phyloP scores from a whole-genome alignment of 2,797 vertebrate species.

The Galaxias olidus region DNA sequence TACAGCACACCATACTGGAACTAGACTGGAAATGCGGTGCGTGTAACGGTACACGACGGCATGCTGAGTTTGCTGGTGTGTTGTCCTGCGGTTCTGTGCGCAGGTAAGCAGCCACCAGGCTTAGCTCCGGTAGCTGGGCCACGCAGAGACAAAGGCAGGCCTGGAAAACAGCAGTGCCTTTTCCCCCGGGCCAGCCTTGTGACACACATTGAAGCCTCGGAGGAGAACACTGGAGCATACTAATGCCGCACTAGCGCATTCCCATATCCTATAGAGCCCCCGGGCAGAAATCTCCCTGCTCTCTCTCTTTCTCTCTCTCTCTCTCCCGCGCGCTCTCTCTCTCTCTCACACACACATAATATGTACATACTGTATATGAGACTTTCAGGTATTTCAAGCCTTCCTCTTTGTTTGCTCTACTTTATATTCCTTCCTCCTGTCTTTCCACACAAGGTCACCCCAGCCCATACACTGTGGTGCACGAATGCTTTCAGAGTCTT shows the following conservation, averaged over 20 bases:
- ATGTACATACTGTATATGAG: no score
- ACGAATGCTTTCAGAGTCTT: no score
- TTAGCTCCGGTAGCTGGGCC: not conserved
- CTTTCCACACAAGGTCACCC: no score
- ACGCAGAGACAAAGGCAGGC: not conserved
- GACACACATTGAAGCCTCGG: not conserved
- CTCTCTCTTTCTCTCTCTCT: constrained; percentile 41
- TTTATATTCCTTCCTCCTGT: no score
- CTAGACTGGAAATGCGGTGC: no score
- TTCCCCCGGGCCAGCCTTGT: not conserved
- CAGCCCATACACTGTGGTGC: no score
- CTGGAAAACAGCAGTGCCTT: not conserved
- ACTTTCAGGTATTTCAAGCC: no score
- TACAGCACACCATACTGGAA: no score
- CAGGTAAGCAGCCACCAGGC: not conserved
- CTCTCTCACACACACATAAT: not conserved
- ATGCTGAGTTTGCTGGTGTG: no score
- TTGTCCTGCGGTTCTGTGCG: not conserved
- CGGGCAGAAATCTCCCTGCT: not conserved
- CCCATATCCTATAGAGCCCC: not conserved
- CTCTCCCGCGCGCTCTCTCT: not conserved
- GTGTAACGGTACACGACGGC: no score
- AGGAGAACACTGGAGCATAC: not conserved
- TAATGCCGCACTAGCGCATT: not conserved
- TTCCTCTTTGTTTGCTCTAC: no score